Base-by-base conservation (phyloP, 2,888 invertebrate genomes). In the Mycogona germanica region DNA sequence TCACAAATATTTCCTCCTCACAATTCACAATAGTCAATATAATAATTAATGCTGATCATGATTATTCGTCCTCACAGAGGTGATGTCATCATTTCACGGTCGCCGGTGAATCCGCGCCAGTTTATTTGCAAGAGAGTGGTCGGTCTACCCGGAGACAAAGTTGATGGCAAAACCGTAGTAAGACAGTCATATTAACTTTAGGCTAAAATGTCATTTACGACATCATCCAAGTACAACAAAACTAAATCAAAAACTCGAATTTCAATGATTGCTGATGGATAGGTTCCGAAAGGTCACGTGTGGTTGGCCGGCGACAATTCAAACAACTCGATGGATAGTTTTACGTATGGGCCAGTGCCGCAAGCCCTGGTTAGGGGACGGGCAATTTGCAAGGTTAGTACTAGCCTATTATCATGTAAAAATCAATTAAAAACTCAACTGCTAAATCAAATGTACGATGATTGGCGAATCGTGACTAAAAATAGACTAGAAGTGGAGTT, bases 251-350 rank as follows among this genome's bases (percentile, higher is more conserved):
- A 32, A n/a, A 32, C 35, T 32, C 35, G 9, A 12, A 6, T 29
- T 29, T 29, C 30, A 2, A 23, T 23, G 5, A 5, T 7, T 5
- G n/a, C 3, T 49, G 9, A 25, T 29, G 30, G 7, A 19, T 73
- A 80, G 67, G 82, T 91, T 40, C 91, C 91, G 0, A 73, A 75
- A 61, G 91, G 91, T 2, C 85, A 88, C 70, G 82, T 92, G 0
- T 93, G 92, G 92, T 70, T 93, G 56, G 87, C 89, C 72, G 92
- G 95, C 19, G 93, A 95, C 66, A 95, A 95, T 69, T 74, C 75
- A 12, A 69, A 68, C 51, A 87, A 89, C 71, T 93, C 92, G 7
- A 78, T 81, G 0, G 95, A 95, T 71, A 92, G 92, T 1, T 76
- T 91, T 61, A 73, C 74, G 6, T 93, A 87, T 70, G 95, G 93